Base-by-base conservation (phyloP, 2,888 invertebrate genomes). In the Epistrophe grossulariae region DNA sequence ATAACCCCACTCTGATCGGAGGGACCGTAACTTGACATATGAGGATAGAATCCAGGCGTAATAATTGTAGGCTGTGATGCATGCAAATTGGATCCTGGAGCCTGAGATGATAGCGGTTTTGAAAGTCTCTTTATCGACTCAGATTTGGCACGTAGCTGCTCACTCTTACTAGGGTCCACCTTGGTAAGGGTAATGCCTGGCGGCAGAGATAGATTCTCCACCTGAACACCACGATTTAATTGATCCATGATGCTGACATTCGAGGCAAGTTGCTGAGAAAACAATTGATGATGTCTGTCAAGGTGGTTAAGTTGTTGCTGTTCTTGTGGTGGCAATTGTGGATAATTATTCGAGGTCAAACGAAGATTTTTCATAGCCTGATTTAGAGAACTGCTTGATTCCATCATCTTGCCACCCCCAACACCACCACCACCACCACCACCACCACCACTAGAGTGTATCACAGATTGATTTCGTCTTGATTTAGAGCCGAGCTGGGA, bases 161-260 rank as follows among this genome's bases (percentile, higher is more conserved):
- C 93, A 70, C 92, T 92, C 72, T 91, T 91, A 50, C 90, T 91
- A 0, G 95, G 94, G 85, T 95, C 95, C 0, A 96, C 96, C 81
- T 96, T 94, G 0, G 96, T 96, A 50, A 96, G 94, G 0, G 96
- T 97, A 60, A 97, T 97, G n/a, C 97, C 97, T 0, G 97, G 97
- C 0, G 97, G 97, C 57, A 97, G 92, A 50, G 94, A 94, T 24
- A 96, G 90, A 88, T 95, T 95, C 10, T 95, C 95, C 72, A 95
- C 95, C 93, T 92, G 92, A 0, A 93, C 92, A 3, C 93, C 93
- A 5, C 92, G 91, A 88, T 93, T 93, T 59, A 93, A 88, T 85
- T 93, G 93, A 88, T 93, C 93, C 93, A 93, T 93, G 40, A 93
- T 93, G 89, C 93, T 93, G 60, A 93, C 91, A 88, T 92, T 91